Evolutionary conservation across 37 sponge, comb jelly and placozoan genomes (phyloP), one percentile per base, ranked within the genome.

Genomic region (Spongilla lacustris): DNA sequence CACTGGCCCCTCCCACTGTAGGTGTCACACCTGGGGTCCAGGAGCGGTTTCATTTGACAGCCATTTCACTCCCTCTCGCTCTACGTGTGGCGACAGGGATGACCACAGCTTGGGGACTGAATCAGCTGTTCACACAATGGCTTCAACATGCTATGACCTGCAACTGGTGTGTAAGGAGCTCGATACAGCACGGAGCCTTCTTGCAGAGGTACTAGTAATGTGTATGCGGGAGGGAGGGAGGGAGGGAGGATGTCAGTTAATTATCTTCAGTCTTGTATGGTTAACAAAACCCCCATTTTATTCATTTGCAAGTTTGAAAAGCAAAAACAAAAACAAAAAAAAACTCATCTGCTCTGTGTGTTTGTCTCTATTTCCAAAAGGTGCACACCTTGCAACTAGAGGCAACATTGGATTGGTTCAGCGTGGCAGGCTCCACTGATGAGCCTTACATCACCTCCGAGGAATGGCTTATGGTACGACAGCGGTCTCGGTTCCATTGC

Each of bases 131-230:
- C 10, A 11, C 49, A 58, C 6, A 67, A 31, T 49, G 31, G 73
- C 31, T 72, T 72, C 58, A 58, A 58, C 58, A 10, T 1, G 58
- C 58, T 58, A 85, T 38, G 94, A 93, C 27, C 79, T 89, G 1
- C 67, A 81, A 48, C 35, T 86, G 22, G 36, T 96, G 30, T 83
- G 74, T 76, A 80, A 83, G 10, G 97, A 96, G 79, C 69, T 94
- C 74, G 89, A 94, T 28, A 19, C 11, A 12, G 93, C 95, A 21
- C 73, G 86, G 34, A 76, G 83, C 67, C 71, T 76, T 12, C 74
- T 96, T 32, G 97, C 97, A 30, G 93, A 96, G 71, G 58, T n/a
- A n/a, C n/a, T n/a, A n/a, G n/a, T n/a, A n/a, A 6, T 41, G 41
- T 41, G 41, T 41, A 9, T 41, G 41, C 6, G 41, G 41, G 41